Base-by-base conservation (phyloP, 2,888 invertebrate genomes). In the Thymelicus acteon region DNA sequence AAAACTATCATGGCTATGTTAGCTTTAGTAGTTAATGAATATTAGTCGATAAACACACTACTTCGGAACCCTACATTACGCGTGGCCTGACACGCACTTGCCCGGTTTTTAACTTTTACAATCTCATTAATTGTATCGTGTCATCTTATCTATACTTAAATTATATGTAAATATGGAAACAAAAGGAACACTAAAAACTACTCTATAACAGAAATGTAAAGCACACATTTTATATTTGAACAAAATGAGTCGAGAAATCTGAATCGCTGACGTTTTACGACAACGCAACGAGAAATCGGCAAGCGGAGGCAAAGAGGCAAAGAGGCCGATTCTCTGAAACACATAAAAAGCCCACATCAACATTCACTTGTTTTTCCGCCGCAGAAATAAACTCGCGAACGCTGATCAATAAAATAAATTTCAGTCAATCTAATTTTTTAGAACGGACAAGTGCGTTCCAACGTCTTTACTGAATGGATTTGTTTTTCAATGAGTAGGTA, bases 371-470 rank as follows among this genome's bases (percentile, higher is more conserved):
- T 60, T 52, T 24, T 61, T 40, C 47, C 44, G 7, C 37, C 12
- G 54, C 8, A 58, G 44, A 61, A 67, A 54, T 67, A 67, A 67
- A 67, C 61, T 40, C 15, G 31, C 48, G 64, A 52, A 63, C 31
- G 63, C 63, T 63, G 67, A 67, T 67, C 48, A 67, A 67, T 67
- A 60, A 67, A 67, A 67, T 67, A 60, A 67, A 60, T 60, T 60
- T 60, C 52, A 60, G 67, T 60, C 60, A 52, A 67, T 60, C 52
- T 60, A 58, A 67, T 67, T 67, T 67, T 40, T 39, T 40, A 24
- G 40, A 58, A 12, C 58, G 37, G 39, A n/a, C 37, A 37, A 24
- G 31, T 57, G 57, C 31, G 57, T 31, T 31, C 31, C 31, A 12
- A 3, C 44, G 12, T 6, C 4, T 31, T 15, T 8, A 52, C 15